Evolutionary conservation across 1,140 invertebrate species (phyloP), one percentile per base, ranked within the genome.

Genomic region (Zeugodacus cucurbitae): DNA sequence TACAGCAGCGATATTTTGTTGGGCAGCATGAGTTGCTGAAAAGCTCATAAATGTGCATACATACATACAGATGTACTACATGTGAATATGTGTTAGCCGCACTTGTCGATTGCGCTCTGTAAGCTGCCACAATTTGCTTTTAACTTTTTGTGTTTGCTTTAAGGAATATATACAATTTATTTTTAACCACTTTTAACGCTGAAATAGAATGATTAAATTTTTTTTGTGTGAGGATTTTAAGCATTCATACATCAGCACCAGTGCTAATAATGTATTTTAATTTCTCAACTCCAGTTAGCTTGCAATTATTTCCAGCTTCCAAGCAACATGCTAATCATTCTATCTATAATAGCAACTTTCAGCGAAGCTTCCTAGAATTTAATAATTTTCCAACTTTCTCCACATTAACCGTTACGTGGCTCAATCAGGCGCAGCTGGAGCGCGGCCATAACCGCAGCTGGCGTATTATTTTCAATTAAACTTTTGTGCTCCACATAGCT

Each of bases 391-490:
- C 17, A 74, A 41, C 67, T 74, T 74, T 74, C 67, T 37, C 34
- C 34, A 7, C 34, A 74, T 37, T 74, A 41, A 74, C 34, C 34
- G 20, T 32, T 54, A 22, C n/a, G n/a, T n/a, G 67, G 4, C 67
- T n/a, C 67, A 67, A 67, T 67, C 62, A 14, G 62, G 62, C 62
- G 67, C 67, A 74, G 67, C 67, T 74, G 67, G 67, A 37, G 34
- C 22, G 34, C 22, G 34, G 67, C 67, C 67, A 74, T 32, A 74
- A 74, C 67, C 29, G 17, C 67, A 74, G 67, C 67, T 74, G 67
- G 34, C 67, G 22, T 74, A 74, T 74, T 74, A 41, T 74, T 74
- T 74, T 74, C 67, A 74, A 74, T 74, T 74, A 74, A 74, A 37
- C 34, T 74, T 74, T 74, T 74, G 67, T 41, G 67, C 67, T 74